Evolutionary conservation across 2,797 vertebrate species (phyloP), one percentile per base, ranked within the genome.

Genomic region (Anguilla anguilla): DNA sequence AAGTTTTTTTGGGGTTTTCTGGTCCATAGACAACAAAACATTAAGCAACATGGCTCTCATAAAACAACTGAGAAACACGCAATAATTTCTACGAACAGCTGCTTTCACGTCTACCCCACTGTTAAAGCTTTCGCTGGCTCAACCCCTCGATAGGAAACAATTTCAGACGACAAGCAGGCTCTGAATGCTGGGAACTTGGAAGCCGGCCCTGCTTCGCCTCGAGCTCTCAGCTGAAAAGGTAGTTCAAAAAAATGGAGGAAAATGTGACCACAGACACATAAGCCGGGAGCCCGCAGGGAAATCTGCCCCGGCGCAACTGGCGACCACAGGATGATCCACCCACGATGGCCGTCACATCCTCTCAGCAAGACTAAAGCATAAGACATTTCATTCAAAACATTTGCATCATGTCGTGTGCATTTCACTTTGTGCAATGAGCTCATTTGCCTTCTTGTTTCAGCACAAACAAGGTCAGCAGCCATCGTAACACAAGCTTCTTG

Each of bases 171-270:
- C 79, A 82, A 51, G 79, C 79, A 82, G 79, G 43, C 43, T 49
- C 43, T 51, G 46, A 79, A 35, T 22, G 74, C 74, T 43, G 74
- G 43, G 79, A 82, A 82, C 79, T 82, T 82, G 79, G 79, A 82
- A 51, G 79, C 74, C 49, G 15, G 19, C 15, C 39, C 77, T 46
- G 6, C 19, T 49, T 13, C 22, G 39, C 39, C 19, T 51, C 79
- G 51, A 82, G 79, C 43, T 82, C 25, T 79, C 6, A 10, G 25
- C 17, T 46, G 28, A 15, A 82, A 82, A 82, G 43, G 79, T 82
- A 49, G 22, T 46, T 28, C 35, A 82, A 46, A 82, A 82, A 51
- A 51, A 51, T 3, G 46, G 51, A 49, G 79, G 79, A 82, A 51
- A 82, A 25, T 82, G 3, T 82, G 79, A 82, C 79, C 79, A 82